Base-by-base conservation (phyloP, 2,797 vertebrate species). In the Jordanella pulchra region DNA sequence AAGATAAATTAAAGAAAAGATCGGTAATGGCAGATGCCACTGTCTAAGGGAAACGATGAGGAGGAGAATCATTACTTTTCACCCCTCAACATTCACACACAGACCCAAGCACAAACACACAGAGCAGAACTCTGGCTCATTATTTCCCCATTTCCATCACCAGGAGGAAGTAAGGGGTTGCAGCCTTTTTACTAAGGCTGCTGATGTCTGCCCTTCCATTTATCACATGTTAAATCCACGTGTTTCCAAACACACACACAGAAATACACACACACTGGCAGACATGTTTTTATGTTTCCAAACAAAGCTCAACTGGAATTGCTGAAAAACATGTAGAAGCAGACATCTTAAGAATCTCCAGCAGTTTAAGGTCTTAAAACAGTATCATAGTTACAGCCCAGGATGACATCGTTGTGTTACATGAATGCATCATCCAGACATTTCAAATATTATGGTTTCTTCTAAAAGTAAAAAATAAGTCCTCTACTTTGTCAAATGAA, bases 21-120 rank as follows among this genome's bases (percentile, higher is more conserved):
- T 91, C 73, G 86, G 72, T 75, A 70, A 81, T 92, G 92, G 90
- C 93, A 93, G 88, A 90, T 5, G 70, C 85, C 78, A 60, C 80
- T 86, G 88, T 90, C 89, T 87, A 75, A 58, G 48, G 82, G 84
- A 93, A 84, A 84, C 82, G 79, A 92, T 90, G 77, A 81, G 93
- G 90, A 83, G 91, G 85, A 89, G 85, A 93, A 92, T 93, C 91
- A 93, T 94, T 93, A 89, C 86, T 71, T 64, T 73, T 76, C 61
- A 69, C 47, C 65, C 75, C 65, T 60, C 64, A 71, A 60, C 79
- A 71, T 58, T 77, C 76, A 77, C 47, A 71, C 48, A 71, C 76
- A 71, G 47, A 73, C 76, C 71, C 42, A 67, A 27, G 67, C 51
- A 78, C 65, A 70, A 25, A 82, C 64, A 51, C 74, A 81, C 35